A percentile compares a stretch with the other conserved stretches of the same genome.
Conservation (phyloP, 2,888 invertebrate species). For the Leptinotarsa juncta region DNA sequence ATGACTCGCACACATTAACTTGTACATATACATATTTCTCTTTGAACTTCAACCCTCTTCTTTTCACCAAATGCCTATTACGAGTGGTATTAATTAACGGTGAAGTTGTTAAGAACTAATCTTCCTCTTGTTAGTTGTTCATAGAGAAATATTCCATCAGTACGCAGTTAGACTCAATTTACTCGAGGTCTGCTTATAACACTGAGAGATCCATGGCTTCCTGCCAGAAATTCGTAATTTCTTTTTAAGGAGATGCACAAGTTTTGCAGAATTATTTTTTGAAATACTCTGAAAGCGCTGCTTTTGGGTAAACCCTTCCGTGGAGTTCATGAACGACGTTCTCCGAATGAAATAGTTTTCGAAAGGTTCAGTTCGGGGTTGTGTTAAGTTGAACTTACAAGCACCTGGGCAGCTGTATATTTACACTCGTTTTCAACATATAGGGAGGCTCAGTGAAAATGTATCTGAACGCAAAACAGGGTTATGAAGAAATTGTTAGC, state of each 20-base stretch:
- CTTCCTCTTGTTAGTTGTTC: background rate
- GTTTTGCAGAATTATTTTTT: background rate
- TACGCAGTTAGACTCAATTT: slow-evolving; percentile 1
- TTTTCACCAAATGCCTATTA: background rate
- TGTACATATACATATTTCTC: slow-evolving; percentile 1
- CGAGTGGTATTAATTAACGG: slow-evolving; percentile 2
- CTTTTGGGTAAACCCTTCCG: too few species aligned
- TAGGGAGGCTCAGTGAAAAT: too few species aligned
- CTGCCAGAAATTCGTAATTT: background rate
- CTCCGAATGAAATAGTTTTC: too few species aligned
- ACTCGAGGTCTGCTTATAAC: background rate
- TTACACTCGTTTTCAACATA: too few species aligned
- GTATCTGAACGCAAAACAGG: too few species aligned
- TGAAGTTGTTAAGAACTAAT: background rate
- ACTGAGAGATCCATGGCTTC: too few species aligned
- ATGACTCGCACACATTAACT: background rate
- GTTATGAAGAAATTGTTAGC: too few species aligned
- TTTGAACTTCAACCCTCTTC: background rate
- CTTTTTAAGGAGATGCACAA: background rate
- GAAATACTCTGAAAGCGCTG: background rate
- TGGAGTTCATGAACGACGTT: too few species aligned
- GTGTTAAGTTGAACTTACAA: too few species aligned
- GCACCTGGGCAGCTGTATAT: too few species aligned
- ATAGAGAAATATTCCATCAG: slow-evolving; percentile 9
- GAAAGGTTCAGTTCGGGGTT: too few species aligned